phyloP scores from a whole-genome alignment of 2,797 vertebrate species.

The Vespertilio murinus region DNA sequence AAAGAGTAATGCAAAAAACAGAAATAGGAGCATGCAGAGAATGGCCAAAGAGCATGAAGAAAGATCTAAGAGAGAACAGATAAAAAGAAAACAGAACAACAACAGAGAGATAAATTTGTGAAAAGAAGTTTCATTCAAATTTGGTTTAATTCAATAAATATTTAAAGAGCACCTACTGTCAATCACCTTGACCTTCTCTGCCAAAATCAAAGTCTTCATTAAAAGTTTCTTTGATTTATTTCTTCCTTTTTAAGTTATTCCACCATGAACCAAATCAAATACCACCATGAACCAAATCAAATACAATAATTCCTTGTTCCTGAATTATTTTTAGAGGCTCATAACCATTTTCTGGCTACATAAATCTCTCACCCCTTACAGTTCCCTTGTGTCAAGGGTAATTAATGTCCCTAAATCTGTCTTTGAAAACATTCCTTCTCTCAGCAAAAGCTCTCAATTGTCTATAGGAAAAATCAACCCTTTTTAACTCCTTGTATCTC shows the following conservation, averaged over 20 bases:
- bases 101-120: background rate
- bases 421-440: background rate
- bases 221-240: background rate
- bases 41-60: background rate
- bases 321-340: background rate
- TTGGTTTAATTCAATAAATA: constrained; percentile 15
- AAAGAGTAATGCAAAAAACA: background rate
- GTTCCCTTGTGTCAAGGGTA: background rate
- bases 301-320: background rate
- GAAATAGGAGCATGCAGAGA: background rate
- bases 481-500: background rate
- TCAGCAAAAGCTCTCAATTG: constrained; percentile 39
- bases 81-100: background rate
- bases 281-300: too few relatives aligned
- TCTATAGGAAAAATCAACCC: background rate
- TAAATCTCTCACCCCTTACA: background rate
- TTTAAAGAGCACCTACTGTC: background rate
- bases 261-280: background rate
- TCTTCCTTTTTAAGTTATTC: background rate
- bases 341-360: background rate
- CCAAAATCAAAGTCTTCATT: background rate
- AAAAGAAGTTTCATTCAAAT: background rate
- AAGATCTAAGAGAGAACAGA: background rate
- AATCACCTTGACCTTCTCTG: background rate
- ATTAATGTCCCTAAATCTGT: background rate